phyloP scores from a whole-genome alignment of 2,113 vertebrate species.

The Hippocampus barbouri region DNA sequence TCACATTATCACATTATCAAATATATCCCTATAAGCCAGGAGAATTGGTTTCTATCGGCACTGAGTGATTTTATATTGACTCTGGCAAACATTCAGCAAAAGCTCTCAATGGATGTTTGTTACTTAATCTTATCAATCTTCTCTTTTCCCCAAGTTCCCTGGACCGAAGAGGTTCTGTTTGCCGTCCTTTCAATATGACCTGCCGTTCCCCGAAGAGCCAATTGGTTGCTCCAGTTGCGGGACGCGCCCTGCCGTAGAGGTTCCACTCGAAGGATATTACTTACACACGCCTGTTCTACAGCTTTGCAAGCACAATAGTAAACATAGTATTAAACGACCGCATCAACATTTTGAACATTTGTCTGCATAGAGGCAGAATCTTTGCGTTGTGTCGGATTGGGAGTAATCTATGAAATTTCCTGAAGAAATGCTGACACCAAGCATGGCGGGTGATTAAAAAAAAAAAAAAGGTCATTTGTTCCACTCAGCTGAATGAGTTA shows the following conservation, averaged over 20 bases:
- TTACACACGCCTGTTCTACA: neutral
- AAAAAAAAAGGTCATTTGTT: conserved; percentile 5
- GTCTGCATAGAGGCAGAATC: neutral
- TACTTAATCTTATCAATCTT: neutral
- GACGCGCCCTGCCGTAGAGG: neutral
- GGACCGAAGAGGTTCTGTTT: neutral
- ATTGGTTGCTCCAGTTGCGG: neutral
- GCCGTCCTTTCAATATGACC: neutral
- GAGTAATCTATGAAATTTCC: conserved; percentile 10
- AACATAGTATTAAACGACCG: neutral
- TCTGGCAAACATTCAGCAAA: neutral
- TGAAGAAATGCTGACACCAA: conserved; percentile 11
- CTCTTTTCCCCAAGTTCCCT: neutral
- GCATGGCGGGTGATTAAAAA: neutral
- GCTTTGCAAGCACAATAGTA: neutral
- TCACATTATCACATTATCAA: neutral
- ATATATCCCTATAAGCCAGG: conserved; percentile 1
- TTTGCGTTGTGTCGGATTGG: neutral
- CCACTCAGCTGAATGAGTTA: conserved; percentile 11
- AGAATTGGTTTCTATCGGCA: neutral
- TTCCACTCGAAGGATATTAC: neutral
- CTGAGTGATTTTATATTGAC: neutral
- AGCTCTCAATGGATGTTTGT: neutral
- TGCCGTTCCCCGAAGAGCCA: neutral
- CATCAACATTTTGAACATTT: neutral